phyloP scores from a whole-genome alignment of 1,140 invertebrate genomes.

The Neotoxoptera formosana region DNA sequence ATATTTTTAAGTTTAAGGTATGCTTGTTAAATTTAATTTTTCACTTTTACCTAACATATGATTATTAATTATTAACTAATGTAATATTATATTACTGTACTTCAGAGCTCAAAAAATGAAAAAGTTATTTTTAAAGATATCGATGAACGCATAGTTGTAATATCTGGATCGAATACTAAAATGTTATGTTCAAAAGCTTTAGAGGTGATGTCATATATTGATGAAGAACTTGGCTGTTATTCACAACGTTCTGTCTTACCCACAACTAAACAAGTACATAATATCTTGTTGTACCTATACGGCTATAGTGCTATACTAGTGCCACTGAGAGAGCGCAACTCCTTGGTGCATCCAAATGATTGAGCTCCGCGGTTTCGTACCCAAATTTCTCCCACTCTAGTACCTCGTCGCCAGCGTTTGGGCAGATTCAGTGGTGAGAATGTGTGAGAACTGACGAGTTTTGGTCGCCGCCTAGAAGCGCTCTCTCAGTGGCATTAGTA shows the following conservation, averaged over 20 bases:
- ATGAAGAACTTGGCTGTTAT: constrained; percentile 77
- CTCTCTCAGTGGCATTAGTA: too few relatives aligned
- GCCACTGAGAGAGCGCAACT: too few relatives aligned
- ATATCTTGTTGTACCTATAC: neutral
- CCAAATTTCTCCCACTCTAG: too few relatives aligned
- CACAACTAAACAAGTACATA: constrained; percentile 30
- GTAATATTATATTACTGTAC: constrained; percentile 61
- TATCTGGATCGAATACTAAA: constrained; percentile 69
- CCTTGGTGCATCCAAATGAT: too few relatives aligned
- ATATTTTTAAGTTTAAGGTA: constrained; percentile 53
- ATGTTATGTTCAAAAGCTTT: constrained; percentile 73
- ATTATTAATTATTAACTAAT: neutral
- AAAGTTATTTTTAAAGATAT: constrained; percentile 66
- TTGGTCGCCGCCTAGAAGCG: too few relatives aligned
- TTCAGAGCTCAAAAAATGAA: constrained; percentile 84
- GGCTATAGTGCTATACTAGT: too few relatives aligned
- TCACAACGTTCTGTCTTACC: neutral
- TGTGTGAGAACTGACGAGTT: too few relatives aligned
- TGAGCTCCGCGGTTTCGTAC: too few relatives aligned
- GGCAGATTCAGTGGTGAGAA: too few relatives aligned
- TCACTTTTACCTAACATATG: neutral
- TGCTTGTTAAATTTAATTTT: neutral
- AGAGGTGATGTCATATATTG: constrained; percentile 74
- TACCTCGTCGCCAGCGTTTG: too few relatives aligned
- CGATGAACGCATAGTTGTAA: constrained; percentile 64